Evolutionary conservation across 2,113 vertebrate species (phyloP).

Genomic region (Agapornis roseicollis): DNA sequence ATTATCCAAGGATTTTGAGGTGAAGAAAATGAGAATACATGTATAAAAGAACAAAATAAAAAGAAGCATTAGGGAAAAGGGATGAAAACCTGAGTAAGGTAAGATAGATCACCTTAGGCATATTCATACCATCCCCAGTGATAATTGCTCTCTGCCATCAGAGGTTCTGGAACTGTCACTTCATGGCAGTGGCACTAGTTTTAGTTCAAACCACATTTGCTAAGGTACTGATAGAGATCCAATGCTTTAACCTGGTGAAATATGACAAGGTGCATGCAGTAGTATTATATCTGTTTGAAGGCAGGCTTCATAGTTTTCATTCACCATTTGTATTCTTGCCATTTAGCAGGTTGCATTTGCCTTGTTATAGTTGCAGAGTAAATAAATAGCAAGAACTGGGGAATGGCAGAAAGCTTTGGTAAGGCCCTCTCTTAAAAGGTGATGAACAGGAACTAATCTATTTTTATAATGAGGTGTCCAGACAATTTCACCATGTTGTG

Average conservation of each 20-base stretch:
- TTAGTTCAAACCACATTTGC: background rate
- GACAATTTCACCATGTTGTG: background rate
- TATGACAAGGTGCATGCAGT: background rate
- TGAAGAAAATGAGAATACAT: background rate
- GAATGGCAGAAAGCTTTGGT: background rate
- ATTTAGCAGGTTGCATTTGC: background rate
- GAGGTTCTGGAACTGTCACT: background rate
- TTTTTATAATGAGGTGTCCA: background rate
- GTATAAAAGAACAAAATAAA: background rate
- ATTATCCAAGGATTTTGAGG: background rate
- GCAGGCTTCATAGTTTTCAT: background rate
- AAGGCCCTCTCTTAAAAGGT: background rate
- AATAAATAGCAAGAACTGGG: background rate
- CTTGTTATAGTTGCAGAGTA: background rate
- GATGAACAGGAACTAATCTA: background rate
- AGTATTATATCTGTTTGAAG: background rate
- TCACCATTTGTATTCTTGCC: background rate
- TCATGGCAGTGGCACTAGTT: background rate
- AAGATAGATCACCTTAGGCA: background rate
- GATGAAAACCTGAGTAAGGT: background rate
- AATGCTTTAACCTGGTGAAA: background rate
- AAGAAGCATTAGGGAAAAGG: background rate
- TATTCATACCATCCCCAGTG: background rate
- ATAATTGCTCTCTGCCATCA: background rate
- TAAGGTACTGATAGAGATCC: background rate